Evolutionary conservation across 2,797 vertebrate species (phyloP).

Genomic region (Molossus molossus): DNA sequence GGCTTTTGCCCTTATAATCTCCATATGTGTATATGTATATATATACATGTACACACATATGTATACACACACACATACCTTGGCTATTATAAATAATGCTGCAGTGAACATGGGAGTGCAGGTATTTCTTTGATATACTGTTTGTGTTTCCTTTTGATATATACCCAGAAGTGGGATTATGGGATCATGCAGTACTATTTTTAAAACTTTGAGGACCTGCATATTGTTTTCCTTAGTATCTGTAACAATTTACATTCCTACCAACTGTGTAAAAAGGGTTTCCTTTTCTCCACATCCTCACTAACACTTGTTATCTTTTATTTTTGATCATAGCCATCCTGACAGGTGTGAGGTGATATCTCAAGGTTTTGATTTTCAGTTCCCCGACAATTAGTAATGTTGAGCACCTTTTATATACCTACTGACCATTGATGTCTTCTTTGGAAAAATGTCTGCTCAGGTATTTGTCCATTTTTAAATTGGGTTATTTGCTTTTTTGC

Average conservation of each 20-base stretch:
- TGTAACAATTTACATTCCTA: neutral
- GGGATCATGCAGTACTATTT: neutral
- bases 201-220: neutral
- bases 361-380: neutral
- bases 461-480: neutral
- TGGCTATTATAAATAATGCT: neutral
- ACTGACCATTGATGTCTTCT: neutral
- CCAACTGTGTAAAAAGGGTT: neutral
- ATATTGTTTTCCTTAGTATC: neutral
- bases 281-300: neutral
- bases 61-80: neutral
- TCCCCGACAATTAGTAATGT: neutral
- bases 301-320: neutral
- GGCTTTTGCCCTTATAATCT: neutral
- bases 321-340: neutral
- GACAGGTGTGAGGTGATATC: neutral
- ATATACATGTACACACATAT: neutral
- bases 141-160: neutral
- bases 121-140: neutral
- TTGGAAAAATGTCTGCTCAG: neutral
- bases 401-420: neutral
- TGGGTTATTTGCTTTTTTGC: neutral
- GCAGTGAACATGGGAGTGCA: neutral
- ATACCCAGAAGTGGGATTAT: neutral
- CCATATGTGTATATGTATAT: neutral